Conservation (phyloP, 2,888 invertebrate genomes). For the Anorthoa munda region DNA sequence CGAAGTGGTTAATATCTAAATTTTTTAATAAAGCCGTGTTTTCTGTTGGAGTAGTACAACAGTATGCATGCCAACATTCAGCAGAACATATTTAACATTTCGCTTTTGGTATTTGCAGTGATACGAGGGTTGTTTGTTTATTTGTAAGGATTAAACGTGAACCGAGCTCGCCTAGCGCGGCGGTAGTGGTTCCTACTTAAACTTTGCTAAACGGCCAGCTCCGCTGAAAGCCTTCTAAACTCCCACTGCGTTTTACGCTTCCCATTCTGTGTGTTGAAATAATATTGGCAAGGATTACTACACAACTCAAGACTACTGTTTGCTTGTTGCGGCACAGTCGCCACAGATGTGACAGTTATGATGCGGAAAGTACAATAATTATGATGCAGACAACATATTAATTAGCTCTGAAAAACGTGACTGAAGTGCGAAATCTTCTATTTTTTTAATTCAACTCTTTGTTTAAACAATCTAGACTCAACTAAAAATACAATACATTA, state of each 20-base stretch:
- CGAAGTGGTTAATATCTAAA: constrained; percentile 42
- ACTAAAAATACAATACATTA: neutral
- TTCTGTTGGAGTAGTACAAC: constrained; percentile 42
- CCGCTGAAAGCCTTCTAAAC: constrained; percentile 84
- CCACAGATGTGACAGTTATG: constrained; percentile 55
- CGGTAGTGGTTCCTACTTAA: constrained; percentile 82
- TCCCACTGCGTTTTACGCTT: constrained; percentile 78
- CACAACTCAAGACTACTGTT: constrained; percentile 64
- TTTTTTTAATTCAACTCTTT: constrained; percentile 5
- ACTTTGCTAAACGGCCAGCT: constrained; percentile 86
- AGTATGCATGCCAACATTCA: constrained; percentile 59
- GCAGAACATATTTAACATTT: constrained; percentile 78
- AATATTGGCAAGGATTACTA: constrained; percentile 75
- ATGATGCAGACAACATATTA: constrained; percentile 27
- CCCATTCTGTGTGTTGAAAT: constrained; percentile 78
- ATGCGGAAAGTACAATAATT: constrained; percentile 44
- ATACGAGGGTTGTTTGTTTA: constrained; percentile 85
- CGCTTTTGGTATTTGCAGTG: constrained; percentile 81
- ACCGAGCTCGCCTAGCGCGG: constrained; percentile 75
- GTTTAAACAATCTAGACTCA: neutral
- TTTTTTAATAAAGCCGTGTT: constrained; percentile 71
- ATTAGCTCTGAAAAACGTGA: constrained; percentile 32
- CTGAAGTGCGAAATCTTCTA: constrained; percentile 1
- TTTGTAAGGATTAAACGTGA: constrained; percentile 84
- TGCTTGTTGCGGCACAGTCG: constrained; percentile 37